phyloP scores from a whole-genome alignment of 2,113 vertebrate species.

The Anguilla japonica region DNA sequence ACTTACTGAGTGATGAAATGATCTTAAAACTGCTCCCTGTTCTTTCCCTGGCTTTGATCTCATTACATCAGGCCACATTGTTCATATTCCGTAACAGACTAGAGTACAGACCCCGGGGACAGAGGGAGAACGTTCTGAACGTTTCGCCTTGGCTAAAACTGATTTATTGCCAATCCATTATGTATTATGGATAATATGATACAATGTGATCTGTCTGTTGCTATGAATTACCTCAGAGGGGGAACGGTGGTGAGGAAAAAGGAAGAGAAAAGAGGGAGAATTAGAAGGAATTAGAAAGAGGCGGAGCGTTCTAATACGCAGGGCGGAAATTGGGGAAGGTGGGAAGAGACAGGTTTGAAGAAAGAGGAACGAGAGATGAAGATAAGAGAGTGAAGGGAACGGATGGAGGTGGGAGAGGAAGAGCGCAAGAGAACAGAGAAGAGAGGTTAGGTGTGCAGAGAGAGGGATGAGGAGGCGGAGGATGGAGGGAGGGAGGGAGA shows the following conservation, averaged over 20 bases:
- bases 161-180: constrained; percentile 29
- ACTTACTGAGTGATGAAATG: background rate
- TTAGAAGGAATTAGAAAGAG: background rate
- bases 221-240: background rate
- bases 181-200: constrained; percentile 4
- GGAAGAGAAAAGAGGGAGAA: background rate
- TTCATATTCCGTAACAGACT: constrained; percentile 15
- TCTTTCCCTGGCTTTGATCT: background rate
- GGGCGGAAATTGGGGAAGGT: background rate
- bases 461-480: background rate
- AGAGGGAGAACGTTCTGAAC: background rate
- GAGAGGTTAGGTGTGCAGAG: background rate
- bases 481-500: background rate
- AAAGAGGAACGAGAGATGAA: background rate
- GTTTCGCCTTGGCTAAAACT: constrained; percentile 18
- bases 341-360: background rate
- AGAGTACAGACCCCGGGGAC: constrained; percentile 17
- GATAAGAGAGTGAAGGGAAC: background rate
- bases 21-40: background rate
- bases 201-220: background rate
- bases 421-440: background rate
- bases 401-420: background rate
- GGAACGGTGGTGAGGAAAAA: background rate
- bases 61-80: background rate
- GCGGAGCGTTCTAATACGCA: background rate